phyloP scores from a whole-genome alignment of 1,140 invertebrate genomes.

The Drosophila insularis region DNA sequence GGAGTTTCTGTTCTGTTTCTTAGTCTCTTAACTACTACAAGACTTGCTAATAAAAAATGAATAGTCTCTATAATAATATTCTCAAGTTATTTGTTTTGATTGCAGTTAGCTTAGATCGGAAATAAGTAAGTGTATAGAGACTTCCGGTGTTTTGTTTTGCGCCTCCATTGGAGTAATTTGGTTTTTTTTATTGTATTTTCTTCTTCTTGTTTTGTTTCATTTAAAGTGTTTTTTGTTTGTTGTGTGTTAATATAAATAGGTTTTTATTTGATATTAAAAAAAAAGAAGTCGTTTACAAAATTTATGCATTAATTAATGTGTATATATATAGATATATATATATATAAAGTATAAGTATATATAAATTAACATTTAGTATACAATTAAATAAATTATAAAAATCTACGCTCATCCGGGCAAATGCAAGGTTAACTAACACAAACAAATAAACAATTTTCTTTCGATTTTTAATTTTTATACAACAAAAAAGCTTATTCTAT shows the following conservation, averaged over 20 bases:
- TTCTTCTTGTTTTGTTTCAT: conserved; percentile 17
- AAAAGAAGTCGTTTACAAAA: conserved; percentile 60
- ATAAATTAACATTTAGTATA: conserved; percentile 61
- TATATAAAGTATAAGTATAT: conserved; percentile 45
- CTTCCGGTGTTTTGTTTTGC: background rate
- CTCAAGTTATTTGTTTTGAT: conserved; percentile 49
- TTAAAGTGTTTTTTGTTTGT: background rate
- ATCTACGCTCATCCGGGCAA: conserved; percentile 33
- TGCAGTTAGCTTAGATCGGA: conserved; percentile 30
- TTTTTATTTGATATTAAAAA: conserved; percentile 32
- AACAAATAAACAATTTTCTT: conserved; percentile 12
- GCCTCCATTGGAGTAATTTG: background rate
- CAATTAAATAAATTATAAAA: conserved; percentile 63
- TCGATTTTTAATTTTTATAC: background rate
- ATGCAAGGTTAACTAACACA: conserved; percentile 40
- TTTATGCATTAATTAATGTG: conserved; percentile 53
- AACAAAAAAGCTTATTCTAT: conserved; percentile 9
- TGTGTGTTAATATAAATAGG: conserved; percentile 60
- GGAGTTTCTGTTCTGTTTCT: no score
- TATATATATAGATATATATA: conserved; percentile 15
- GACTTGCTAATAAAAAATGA: no score
- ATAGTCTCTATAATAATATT: no score
- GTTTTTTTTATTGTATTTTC: conserved; percentile 32
- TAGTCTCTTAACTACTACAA: no score
- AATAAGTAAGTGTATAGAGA: background rate